Conservation (phyloP, 2,113 vertebrate species). For the pig (Sus scrofa) region T2T-Sscrofa CM000817.6:12404001-12404500, state of each 20-base stretch:
- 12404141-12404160: background rate
- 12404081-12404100: background rate
- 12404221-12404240: background rate
- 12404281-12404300: background rate
- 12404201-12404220: background rate
- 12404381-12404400: background rate
- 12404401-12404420: background rate
- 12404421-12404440: too few species aligned
- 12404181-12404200: background rate
- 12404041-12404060: background rate
- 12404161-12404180: background rate
- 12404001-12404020: background rate
- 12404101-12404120: background rate
- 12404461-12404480: background rate
- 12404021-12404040: background rate
- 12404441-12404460: background rate
- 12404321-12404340: background rate
- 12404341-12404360: background rate
- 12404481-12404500: background rate
- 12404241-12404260: background rate
- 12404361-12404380: background rate
- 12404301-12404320: background rate
- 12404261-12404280: background rate
- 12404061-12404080: background rate
- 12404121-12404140: background rate